These are phyloP conservation scores for Porphyrio hochstetteri DNA, from an alignment of 2,113 vertebrate genomes.

Conservation along the genomic window DNA sequence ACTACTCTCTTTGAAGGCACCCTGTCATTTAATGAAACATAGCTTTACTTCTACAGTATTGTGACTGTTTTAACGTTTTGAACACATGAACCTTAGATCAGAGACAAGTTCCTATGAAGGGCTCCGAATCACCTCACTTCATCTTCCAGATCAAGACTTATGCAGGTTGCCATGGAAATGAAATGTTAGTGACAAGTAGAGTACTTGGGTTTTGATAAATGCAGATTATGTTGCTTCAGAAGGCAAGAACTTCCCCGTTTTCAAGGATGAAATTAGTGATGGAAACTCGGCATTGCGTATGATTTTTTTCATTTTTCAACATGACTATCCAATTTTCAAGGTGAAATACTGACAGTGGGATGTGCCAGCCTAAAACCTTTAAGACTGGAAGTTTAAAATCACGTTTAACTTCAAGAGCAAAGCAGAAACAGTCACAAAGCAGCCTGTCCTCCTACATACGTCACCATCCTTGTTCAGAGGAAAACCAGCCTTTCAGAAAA, in stretches of 20 bases:
- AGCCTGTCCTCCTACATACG: not conserved
- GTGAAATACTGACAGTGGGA: not conserved
- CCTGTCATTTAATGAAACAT: conserved; percentile 1
- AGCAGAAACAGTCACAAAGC: not conserved
- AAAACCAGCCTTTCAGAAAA: not conserved
- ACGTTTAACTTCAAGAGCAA: not conserved
- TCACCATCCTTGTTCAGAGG: not conserved
- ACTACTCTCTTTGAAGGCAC: not conserved
- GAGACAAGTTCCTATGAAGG: not conserved
- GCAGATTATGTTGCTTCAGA: not conserved
- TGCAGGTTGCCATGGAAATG: not conserved
- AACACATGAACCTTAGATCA: not conserved
- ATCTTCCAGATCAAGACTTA: not conserved
- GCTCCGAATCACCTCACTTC: not conserved
- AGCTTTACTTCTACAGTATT: not conserved
- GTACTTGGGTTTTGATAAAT: not conserved
- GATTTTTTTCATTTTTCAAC: not conserved
- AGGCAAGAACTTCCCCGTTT: not conserved
- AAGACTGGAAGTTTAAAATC: not conserved
- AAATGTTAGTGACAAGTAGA: not conserved
- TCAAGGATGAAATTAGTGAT: not conserved
- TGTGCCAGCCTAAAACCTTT: not conserved
- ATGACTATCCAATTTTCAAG: not conserved
- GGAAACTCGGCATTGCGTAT: not conserved
- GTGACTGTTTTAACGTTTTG: not conserved